Conservation (phyloP, 1,140 invertebrate species). For the Papilio dardanus region DNA sequence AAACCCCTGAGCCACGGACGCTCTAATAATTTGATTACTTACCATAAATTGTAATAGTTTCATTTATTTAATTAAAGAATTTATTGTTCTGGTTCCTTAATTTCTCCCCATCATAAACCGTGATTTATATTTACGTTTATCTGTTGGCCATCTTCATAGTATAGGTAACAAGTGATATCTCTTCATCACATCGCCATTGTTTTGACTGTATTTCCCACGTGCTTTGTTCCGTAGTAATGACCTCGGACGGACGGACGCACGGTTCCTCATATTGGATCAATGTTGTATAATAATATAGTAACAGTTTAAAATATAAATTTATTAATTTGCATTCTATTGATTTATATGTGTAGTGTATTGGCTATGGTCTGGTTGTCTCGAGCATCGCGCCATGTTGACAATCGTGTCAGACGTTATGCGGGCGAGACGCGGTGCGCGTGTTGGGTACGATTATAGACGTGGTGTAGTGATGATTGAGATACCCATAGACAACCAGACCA, state of each 20-base stretch:
- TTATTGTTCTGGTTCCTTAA: constrained; percentile 13
- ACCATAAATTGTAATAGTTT: too few relatives aligned
- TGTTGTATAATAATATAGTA: not conserved
- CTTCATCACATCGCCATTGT: constrained; percentile 54
- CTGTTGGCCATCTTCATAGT: constrained; percentile 34
- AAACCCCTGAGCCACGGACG: too few relatives aligned
- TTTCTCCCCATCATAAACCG: constrained; percentile 28
- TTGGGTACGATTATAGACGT: too few relatives aligned
- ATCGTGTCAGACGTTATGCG: too few relatives aligned
- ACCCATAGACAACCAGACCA: too few relatives aligned
- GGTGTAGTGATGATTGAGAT: too few relatives aligned
- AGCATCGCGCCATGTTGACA: too few relatives aligned
- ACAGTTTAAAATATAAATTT: not conserved
- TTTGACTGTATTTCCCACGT: constrained; percentile 60
- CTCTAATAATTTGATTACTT: too few relatives aligned
- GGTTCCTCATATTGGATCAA: constrained; percentile 22
- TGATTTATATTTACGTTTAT: constrained; percentile 37
- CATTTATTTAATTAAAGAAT: not conserved
- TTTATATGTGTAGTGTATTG: too few relatives aligned
- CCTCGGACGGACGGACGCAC: constrained; percentile 46
- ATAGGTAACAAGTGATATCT: constrained; percentile 39
- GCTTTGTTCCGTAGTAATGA: constrained; percentile 58
- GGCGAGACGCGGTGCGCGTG: too few relatives aligned
- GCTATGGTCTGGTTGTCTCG: too few relatives aligned
- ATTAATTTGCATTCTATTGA: not conserved